phyloP scores from a whole-genome alignment of 2,113 vertebrate genomes.

The Gavia stellata region DNA sequence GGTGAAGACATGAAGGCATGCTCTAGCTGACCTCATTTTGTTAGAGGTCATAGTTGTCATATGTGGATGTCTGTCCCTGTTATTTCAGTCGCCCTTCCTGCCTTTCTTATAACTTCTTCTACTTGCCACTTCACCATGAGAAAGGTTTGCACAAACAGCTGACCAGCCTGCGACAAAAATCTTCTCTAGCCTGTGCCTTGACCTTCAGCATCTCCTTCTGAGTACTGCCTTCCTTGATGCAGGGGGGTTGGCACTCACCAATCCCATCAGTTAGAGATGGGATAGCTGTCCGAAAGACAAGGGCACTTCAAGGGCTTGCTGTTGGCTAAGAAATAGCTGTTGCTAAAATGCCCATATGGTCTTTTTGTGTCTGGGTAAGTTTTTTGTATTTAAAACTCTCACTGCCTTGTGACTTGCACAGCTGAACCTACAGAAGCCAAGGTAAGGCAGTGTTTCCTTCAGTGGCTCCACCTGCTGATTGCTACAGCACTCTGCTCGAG shows the following conservation, averaged over 20 bases:
- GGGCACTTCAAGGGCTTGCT: background rate
- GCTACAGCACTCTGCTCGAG: background rate
- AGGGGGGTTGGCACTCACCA: rapidly evolving
- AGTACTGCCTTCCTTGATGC: background rate
- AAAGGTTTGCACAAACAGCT: background rate
- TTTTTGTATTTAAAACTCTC: background rate
- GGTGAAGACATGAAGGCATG: background rate
- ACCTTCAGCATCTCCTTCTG: background rate
- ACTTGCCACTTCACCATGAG: background rate
- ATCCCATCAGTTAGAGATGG: background rate
- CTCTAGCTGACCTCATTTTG: background rate
- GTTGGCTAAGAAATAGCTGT: background rate
- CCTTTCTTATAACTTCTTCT: background rate
- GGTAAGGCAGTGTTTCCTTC: background rate
- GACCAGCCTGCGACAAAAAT: background rate
- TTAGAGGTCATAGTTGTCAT: background rate
- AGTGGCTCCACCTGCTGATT: background rate
- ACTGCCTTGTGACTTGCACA: background rate
- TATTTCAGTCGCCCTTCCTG: background rate
- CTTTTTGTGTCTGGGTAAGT: background rate
- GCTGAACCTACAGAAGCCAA: background rate
- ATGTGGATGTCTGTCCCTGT: background rate
- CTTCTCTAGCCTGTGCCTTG: background rate
- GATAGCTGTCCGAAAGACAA: background rate
- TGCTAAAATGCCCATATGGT: rapidly evolving